A percentile compares a stretch with the other conserved stretches of the same genome.
Evolutionary conservation across 1,140 invertebrate genomes (phyloP).

Genomic region (Mercenaria mercenaria): DNA sequence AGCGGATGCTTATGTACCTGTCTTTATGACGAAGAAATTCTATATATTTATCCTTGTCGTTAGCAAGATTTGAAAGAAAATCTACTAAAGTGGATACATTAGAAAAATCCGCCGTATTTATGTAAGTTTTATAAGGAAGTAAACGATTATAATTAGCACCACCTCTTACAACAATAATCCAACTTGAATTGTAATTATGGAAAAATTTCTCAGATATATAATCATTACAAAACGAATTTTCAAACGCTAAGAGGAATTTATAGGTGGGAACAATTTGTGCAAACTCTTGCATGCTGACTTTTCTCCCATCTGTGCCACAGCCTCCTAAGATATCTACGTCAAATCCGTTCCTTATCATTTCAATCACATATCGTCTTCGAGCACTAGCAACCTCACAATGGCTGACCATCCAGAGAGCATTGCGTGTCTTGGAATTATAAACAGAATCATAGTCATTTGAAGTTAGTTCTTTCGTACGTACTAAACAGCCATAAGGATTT

Average conservation of each 20-base stretch:
- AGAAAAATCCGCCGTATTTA: neutral
- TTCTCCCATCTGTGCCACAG: neutral
- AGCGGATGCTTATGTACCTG: neutral
- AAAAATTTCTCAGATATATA: no score
- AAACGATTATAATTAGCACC: neutral
- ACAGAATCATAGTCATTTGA: neutral
- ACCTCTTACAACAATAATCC: no score
- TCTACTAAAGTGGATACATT: neutral
- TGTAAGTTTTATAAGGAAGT: neutral
- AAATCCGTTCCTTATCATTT: neutral
- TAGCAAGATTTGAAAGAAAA: neutral
- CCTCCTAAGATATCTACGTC: neutral
- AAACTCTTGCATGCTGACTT: neutral
- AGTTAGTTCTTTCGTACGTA: neutral
- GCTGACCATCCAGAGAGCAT: neutral
- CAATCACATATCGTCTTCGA: neutral
- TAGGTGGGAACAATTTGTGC: neutral
- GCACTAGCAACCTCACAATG: neutral
- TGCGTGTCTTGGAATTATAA: neutral
- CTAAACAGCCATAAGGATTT: neutral
- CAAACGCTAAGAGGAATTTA: neutral
- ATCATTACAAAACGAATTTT: no score
- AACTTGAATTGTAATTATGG: no score
- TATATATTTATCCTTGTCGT: neutral
- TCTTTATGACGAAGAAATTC: neutral